Evolutionary conservation across 2,888 invertebrate genomes (phyloP), one percentile per base, ranked within the genome.

Genomic region (Busseola fusca): DNA sequence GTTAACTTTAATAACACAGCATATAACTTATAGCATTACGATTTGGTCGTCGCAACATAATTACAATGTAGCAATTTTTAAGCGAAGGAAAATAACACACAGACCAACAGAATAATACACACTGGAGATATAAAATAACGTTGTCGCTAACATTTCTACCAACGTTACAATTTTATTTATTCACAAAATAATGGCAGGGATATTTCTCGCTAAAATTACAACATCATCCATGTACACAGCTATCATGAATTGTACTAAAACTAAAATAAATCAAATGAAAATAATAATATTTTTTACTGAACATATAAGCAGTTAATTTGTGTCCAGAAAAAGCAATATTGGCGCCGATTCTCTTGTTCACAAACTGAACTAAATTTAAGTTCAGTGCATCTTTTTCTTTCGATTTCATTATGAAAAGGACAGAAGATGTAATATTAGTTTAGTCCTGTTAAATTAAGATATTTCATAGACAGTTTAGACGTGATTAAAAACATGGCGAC

Each of bases 31-130:
- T 69, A 68, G 30, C 40, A 85, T 86, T 85, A 84, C 85, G 80
- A 81, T 69, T 87, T 91, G 90, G 91, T 91, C 90, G 82, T 88
- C 89, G 91, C 91, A 93, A 92, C 87, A 86, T 88, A 93, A 87
- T 83, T n/a, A 76, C 64, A 66, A 69, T 34, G 37, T 54, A 76
- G 71, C 69, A 71, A 67, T 72, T 70, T 82, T 68, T 64, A 82
- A 82, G 75, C 76, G 68, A 76, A 70, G 74, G 74, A 60, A 68
- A 65, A 64, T 69, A 78, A 72, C 65, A 74, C 76, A 71, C 50
- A 62, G 34, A 60, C 25, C 14, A 50, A 63, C 16, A 57, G 58
- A 80, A 67, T 45, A 54, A 54, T n/a, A 66, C 64, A 63, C 69
- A 76, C 56, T 56, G 34, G 10, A 52, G n/a, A 54, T 54, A 67